Conservation (phyloP, 2,113 vertebrate genomes). For the Amphiprion percula region DNA sequence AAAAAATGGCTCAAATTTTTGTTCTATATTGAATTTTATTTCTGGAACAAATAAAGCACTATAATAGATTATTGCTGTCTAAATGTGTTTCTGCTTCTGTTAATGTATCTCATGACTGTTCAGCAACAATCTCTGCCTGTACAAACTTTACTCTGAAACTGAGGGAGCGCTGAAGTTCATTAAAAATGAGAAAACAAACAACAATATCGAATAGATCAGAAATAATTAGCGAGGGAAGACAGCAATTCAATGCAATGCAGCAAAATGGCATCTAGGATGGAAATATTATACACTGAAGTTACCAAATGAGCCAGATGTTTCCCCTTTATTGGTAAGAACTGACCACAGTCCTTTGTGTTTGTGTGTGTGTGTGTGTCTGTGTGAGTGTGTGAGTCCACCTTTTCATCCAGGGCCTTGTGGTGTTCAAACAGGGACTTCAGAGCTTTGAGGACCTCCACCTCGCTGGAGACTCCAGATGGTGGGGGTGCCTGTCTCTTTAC, state of each 20-base stretch:
- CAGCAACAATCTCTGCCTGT: background rate
- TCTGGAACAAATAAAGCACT: too few relatives aligned
- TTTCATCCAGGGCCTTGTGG: conserved; percentile 97
- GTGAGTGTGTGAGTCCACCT: conserved; percentile 83
- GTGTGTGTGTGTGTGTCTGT: conserved; percentile 13
- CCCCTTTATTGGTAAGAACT: background rate
- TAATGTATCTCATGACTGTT: background rate
- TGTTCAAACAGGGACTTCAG: conserved; percentile 98
- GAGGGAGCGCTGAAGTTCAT: conserved; percentile 3
- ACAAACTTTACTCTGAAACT: conserved; percentile 21
- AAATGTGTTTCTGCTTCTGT: too few relatives aligned
- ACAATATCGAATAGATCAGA: background rate
- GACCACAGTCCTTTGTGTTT: background rate
- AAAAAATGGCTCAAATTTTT: too few relatives aligned
- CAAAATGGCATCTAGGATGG: background rate
- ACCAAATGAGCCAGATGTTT: conserved; percentile 1
- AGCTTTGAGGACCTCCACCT: conserved; percentile 97
- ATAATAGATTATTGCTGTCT: too few relatives aligned
- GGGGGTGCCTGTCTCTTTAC: conserved; percentile 97
- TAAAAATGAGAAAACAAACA: conserved; percentile 7
- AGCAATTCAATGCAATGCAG: background rate
- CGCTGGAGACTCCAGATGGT: conserved; percentile 95
- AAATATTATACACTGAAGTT: background rate
- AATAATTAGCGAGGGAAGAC: background rate
- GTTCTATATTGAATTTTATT: too few relatives aligned